Evolutionary conservation across 2,888 invertebrate species (phyloP), one percentile per base, ranked within the genome.

Genomic region (Choristoneura rosaceana): DNA sequence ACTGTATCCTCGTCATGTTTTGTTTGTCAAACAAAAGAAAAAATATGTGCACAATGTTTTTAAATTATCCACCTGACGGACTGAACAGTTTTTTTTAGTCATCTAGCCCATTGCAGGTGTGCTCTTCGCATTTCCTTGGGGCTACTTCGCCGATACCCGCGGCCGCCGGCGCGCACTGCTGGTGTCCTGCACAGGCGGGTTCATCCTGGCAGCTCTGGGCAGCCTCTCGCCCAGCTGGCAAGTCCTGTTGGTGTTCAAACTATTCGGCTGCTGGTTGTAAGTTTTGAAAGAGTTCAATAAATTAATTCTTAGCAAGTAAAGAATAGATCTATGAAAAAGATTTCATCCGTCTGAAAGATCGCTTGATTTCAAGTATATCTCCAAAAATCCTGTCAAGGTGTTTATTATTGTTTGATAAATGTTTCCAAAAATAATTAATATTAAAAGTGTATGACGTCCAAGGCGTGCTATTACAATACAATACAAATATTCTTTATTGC

Each of bases 141-240:
- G 97, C 2, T 95, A 96, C 61, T 90, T 96, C 73, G 96, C 97
- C 0, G 98, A 98, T 83, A 95, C 95, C 43, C 74, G 94, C 68
- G 98, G 98, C 0, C 94, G 98, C 14, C 93, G 95, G 25, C 91
- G 89, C 12, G 94, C 95, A 0, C 78, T 95, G 0, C 84, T 95
- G 33, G 79, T 90, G 12, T 89, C 94, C 0, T 84, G 95, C 0
- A 79, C 85, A 0, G 79, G 91, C 0, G 95, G 96, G 33, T 93
- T 95, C 71, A 25, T 94, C 8, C 85, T 95, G 33, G 94, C 95
- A 0, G 80, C 95, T 0, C 77, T 90, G 12, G 95, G 95, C 17
- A 95, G 94, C 63, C 90, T 95, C 63, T 93, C 96, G 0, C 92
- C 94, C 4, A 92, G 86, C 75, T 96, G 95, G 81, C 88, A 92